phyloP scores from a whole-genome alignment of 2,888 invertebrate genomes.

The Tineola bisselliella region DNA sequence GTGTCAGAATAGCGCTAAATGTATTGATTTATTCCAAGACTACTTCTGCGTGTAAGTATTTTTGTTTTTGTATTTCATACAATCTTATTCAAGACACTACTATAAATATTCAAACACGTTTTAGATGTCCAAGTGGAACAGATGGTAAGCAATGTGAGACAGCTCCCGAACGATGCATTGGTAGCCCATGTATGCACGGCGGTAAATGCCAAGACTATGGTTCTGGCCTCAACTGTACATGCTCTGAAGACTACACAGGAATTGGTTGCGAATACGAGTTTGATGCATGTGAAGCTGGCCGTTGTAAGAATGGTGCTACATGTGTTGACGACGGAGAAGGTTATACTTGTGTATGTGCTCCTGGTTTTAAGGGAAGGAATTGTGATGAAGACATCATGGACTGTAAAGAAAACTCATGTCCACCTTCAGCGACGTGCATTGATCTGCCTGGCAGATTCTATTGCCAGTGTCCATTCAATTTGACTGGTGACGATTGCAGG shows the following conservation, averaged over 20 bases:
- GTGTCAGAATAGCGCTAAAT: conserved; percentile 92
- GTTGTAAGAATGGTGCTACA: conserved; percentile 93
- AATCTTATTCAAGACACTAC: background rate
- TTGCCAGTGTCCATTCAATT: conserved; percentile 96
- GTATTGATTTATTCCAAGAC: conserved; percentile 92
- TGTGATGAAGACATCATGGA: conserved; percentile 92
- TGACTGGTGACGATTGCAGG: conserved; percentile 95
- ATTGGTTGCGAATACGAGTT: conserved; percentile 94
- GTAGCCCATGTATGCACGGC: conserved; percentile 94
- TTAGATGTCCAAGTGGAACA: conserved; percentile 90
- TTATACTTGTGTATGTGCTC: conserved; percentile 86
- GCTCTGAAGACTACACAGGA: conserved; percentile 84
- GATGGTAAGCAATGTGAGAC: conserved; percentile 98
- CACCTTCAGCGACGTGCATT: conserved; percentile 92
- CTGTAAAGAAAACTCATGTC: conserved; percentile 93
- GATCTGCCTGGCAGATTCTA: conserved; percentile 91
- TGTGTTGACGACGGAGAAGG: conserved; percentile 88
- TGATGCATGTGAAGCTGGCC: conserved; percentile 88
- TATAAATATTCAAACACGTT: conserved; percentile 19
- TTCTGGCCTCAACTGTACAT: conserved; percentile 93
- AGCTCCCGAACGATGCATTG: conserved; percentile 93
- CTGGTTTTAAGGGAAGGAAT: conserved; percentile 82
- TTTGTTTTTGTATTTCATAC: background rate
- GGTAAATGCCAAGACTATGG: conserved; percentile 96
- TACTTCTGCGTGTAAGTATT: conserved; percentile 86